A percentile compares a stretch with the other conserved stretches of the same genome.
Conservation (phyloP, 2,113 vertebrate species). For the Microtus montanus region DNA sequence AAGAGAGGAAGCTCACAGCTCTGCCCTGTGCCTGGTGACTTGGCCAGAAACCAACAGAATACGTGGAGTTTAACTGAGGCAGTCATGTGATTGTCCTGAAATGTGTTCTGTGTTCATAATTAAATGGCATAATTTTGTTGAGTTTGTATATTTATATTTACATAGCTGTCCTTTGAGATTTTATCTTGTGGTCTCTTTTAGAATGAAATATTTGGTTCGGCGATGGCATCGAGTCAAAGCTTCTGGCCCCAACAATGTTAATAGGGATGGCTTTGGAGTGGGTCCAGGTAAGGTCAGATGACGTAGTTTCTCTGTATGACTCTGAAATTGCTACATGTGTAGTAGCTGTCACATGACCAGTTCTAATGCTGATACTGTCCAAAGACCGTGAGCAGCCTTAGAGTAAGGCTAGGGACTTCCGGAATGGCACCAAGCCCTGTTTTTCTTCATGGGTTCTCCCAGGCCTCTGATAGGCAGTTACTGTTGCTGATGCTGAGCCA, state of each 20-base stretch:
- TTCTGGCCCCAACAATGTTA: constrained; percentile 83
- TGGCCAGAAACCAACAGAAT: background rate
- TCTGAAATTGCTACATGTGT: background rate
- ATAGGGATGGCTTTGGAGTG: constrained; percentile 89
- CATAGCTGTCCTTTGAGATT: constrained; percentile 21
- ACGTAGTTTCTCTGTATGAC: background rate
- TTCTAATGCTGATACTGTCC: background rate
- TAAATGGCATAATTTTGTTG: constrained; percentile 15
- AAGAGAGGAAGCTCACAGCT: background rate
- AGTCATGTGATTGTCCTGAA: constrained; percentile 4
- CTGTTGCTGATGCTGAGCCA: background rate
- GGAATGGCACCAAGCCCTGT: background rate
- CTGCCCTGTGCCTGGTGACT: background rate
- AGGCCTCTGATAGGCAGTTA: background rate
- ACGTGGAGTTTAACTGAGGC: background rate
- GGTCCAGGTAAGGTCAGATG: constrained; percentile 85
- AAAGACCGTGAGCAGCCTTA: background rate
- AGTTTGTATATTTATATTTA: background rate
- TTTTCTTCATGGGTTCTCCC: background rate
- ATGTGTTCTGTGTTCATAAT: background rate
- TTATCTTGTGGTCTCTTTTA: constrained; percentile 78
- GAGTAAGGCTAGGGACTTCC: background rate
- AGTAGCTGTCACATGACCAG: background rate
- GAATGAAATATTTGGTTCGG: constrained; percentile 97
- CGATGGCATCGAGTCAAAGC: constrained; percentile 93